Percentiles rank a stretch among this genome's conserved stretches.
Evolutionary conservation across 2,888 invertebrate genomes (phyloP).

Genomic region (Trachelus troglodyta): DNA sequence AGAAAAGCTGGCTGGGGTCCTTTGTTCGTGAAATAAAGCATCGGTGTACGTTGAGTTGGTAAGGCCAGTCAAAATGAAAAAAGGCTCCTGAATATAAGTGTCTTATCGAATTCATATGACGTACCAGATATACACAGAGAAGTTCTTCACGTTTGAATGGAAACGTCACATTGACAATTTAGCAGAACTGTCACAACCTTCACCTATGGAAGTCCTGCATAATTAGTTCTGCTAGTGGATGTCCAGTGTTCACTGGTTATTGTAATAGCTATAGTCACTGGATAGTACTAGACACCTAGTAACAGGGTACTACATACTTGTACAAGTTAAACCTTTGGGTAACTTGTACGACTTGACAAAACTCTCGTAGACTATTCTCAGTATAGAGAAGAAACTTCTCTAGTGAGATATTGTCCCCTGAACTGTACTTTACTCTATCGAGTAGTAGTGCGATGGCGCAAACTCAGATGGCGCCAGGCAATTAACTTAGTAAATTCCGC

Average conservation of each 20-base stretch:
- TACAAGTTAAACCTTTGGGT: not conserved
- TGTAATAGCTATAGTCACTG: not conserved
- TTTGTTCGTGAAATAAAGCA: not conserved
- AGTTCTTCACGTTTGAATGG: not conserved
- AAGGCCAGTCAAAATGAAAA: not conserved
- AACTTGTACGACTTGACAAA: not conserved
- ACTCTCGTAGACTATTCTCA: conserved; percentile 9
- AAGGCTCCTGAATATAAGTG: not conserved
- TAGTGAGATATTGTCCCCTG: not conserved
- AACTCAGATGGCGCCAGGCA: conserved; percentile 50
- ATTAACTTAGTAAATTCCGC: conserved; percentile 58
- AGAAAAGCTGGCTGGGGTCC: not conserved
- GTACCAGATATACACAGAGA: not conserved
- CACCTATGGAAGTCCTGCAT: not conserved
- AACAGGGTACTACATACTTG: not conserved
- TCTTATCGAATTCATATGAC: not conserved
- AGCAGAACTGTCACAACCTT: not conserved
- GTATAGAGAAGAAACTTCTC: not conserved
- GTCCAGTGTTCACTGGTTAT: not conserved
- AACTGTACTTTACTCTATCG: not conserved
- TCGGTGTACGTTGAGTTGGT: not conserved
- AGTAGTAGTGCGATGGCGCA: not conserved
- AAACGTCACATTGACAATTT: not conserved
- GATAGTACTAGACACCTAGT: not conserved
- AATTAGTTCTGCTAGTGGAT: not conserved